Percentiles rank a stretch among this genome's conserved stretches.
Conservation (phyloP, 2,797 vertebrate species). For the Thaleichthys pacificus region DNA sequence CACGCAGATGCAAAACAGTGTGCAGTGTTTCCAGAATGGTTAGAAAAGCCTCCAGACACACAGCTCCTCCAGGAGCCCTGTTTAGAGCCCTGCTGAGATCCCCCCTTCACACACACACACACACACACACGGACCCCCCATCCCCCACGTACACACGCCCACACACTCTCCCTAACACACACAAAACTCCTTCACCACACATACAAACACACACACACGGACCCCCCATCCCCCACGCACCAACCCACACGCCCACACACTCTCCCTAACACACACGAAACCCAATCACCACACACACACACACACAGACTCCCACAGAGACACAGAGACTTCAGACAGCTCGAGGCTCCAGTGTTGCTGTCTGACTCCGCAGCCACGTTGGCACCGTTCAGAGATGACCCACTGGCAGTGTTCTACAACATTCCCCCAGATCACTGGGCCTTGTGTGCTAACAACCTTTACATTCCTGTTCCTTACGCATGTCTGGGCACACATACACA, state of each 20-base stretch:
- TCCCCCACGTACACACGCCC: too few relatives aligned
- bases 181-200: too few relatives aligned
- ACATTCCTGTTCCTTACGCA: too few relatives aligned
- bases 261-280: background rate
- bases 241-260: too few relatives aligned
- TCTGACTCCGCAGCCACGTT: slow-evolving; percentile 21
- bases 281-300: too few relatives aligned
- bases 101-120: slow-evolving; percentile 14
- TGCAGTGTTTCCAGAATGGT: slow-evolving; percentile 1
- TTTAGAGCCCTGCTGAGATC: background rate
- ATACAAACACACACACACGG: too few relatives aligned
- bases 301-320: slow-evolving; percentile 11
- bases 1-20: background rate
- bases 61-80: background rate
- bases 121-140: slow-evolving; percentile 23
- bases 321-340: slow-evolving; percentile 16
- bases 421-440: slow-evolving; percentile 11
- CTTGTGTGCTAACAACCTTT: too few relatives aligned
- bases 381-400: slow-evolving; percentile 15
- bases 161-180: too few relatives aligned
- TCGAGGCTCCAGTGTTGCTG: slow-evolving; percentile 22
- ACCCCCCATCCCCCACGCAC: too few relatives aligned
- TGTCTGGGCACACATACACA: background rate
- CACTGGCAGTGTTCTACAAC: slow-evolving; percentile 33
- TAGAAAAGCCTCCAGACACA: slow-evolving; percentile 4